Evolutionary conservation across 2,113 vertebrate genomes (phyloP), one percentile per base, ranked within the genome.

Genomic region (Tupaia tana): DNA sequence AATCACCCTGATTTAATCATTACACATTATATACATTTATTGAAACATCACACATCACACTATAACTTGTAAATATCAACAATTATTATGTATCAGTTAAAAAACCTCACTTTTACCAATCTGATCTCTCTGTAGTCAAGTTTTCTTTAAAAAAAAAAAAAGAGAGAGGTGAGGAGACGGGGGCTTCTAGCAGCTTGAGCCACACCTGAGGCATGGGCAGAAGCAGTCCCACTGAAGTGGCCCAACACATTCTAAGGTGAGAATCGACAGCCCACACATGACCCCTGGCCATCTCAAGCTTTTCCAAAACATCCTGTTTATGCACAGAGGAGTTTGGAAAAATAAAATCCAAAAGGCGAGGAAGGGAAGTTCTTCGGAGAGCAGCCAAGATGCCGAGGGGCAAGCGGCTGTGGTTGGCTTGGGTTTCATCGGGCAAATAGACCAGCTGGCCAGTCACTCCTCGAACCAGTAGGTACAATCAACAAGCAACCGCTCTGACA

Each of bases 251-350:
- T 58, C 61, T 95, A 64, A 58, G 86, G 64, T 58, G 34, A 66
- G 59, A 31, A 14, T 34, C 67, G 11, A 6, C 3, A 31, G 61
- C n/a, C 20, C 69, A 8, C 63, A 25, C 3, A 1, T 67, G 70
- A 63, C 6, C 86, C 64, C 22, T 75, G 73, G 25, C 20, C 52
- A 14, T 78, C 71, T 54, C n/a, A 52, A 87, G 12, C 12, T 80
- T 94, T 86, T 61, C 56, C 25, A 67, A 64, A 64, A 93, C 52
- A 81, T 67, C 56, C 52, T 25, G 31, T 77, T 94, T 96, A 64
- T 70, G 20, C 98, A 84, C 97, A 98, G 97, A 91, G 98, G 34
- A 81, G 31, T 69, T 78, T 88, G 25, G 70, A 84, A 91, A 86
- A 89, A 31, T 10, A n/a, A 91, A 78, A 77, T 24, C n/a, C 80